These are phyloP conservation scores for Bothrops alternatus DNA, from an alignment of 2,797 vertebrate species.

Conservation along the genomic window DNA sequence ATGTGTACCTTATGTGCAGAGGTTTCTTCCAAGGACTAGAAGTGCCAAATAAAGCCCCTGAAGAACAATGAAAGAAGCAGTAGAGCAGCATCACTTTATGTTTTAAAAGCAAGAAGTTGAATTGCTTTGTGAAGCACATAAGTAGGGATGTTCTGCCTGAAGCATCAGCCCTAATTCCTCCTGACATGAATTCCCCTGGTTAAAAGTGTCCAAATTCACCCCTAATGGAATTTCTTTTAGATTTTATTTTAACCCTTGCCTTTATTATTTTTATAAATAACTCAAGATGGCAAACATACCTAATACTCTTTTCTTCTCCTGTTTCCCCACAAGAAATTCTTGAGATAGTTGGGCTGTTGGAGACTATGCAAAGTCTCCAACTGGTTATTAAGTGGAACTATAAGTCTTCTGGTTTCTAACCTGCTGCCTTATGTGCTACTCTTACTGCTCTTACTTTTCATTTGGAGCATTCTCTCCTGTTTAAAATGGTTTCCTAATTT, in stretches of 20 bases:
- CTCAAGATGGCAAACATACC: not conserved
- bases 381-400: not conserved
- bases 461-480: not conserved
- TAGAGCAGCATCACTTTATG: not conserved
- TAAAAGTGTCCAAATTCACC: not conserved
- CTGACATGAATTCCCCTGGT: not conserved
- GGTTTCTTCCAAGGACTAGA: not conserved
- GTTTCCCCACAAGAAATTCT: not conserved
- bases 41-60: not conserved
- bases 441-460: not conserved
- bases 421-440: not conserved
- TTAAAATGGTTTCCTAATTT: not conserved
- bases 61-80: not conserved
- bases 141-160: not conserved
- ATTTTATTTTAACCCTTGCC: not conserved
- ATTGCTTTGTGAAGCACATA: not conserved
- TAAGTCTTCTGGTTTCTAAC: not conserved
- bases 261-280: not conserved
- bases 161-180: not conserved
- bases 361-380: not conserved
- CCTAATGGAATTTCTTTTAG: not conserved
- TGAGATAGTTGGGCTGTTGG: not conserved
- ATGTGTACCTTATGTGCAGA: not conserved
- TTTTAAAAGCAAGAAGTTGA: not conserved
- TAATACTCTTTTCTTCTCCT: not conserved